A percentile compares a stretch with the other conserved stretches of the same genome.
These are phyloP conservation scores for Sebastolobus altivelis DNA, from an alignment of 2,797 vertebrate species.

Conservation along the genomic window DNA sequence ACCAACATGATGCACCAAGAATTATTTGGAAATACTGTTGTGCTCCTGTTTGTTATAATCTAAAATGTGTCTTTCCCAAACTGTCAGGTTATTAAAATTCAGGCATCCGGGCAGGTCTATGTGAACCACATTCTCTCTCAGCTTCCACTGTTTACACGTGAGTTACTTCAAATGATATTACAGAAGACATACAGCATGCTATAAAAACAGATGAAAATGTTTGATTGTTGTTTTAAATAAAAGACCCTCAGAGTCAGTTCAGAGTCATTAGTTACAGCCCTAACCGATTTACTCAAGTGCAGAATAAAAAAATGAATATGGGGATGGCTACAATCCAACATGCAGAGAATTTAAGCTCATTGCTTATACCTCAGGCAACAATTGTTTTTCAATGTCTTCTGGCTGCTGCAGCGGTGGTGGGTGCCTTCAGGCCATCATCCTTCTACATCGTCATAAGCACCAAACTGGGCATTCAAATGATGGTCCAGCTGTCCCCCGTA, in stretches of 20 bases:
- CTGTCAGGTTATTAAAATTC: constrained; percentile 77
- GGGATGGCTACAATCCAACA: not conserved
- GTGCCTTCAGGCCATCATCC: constrained; percentile 86
- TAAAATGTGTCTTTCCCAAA: constrained; percentile 24
- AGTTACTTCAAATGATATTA: constrained; percentile 23
- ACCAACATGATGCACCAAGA: not conserved
- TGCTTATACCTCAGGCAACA: not conserved
- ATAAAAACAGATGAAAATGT: not conserved
- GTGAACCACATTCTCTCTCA: constrained; percentile 81
- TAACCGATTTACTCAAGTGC: not conserved
- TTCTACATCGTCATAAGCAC: constrained; percentile 86
- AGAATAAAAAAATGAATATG: not conserved
- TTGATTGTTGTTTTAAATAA: not conserved
- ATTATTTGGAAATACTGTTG: not conserved
- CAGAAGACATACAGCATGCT: not conserved
- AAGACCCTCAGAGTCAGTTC: not conserved
- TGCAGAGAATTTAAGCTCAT: not conserved
- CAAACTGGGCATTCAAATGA: constrained; percentile 82
- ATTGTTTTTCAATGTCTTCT: constrained; percentile 15
- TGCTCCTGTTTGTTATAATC: not conserved
- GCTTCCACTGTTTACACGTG: constrained; percentile 80
- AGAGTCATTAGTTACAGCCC: not conserved
- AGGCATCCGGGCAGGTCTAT: constrained; percentile 64
- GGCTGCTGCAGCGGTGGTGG: constrained; percentile 77
- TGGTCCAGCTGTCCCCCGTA: constrained; percentile 87